These are phyloP conservation scores for Agelaius tricolor DNA, from an alignment of 2,113 vertebrate genomes.

Conservation along the genomic window DNA sequence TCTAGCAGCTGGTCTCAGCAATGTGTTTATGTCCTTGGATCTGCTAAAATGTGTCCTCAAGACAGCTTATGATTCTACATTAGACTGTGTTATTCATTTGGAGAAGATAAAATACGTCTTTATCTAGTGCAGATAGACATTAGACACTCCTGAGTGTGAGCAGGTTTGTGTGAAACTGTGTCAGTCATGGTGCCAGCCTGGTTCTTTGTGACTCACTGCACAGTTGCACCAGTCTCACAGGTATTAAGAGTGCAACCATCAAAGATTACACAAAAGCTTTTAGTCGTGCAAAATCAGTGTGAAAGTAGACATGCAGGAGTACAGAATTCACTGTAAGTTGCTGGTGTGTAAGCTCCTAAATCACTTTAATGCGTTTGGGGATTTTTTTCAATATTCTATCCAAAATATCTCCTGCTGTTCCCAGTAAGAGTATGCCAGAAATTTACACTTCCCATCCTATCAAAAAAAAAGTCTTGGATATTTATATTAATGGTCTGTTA, in stretches of 20 bases:
- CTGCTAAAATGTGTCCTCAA: not conserved
- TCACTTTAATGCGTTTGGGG: not conserved
- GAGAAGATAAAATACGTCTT: not conserved
- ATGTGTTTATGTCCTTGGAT: not conserved
- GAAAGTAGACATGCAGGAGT: not conserved
- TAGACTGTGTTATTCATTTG: not conserved
- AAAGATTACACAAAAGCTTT: not conserved
- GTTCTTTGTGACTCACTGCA: not conserved
- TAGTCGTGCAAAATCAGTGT: not conserved
- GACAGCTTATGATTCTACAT: not conserved
- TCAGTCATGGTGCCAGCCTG: not conserved
- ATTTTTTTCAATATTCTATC: not conserved
- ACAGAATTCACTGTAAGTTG: not conserved
- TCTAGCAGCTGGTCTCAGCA: not conserved
- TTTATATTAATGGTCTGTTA: not conserved
- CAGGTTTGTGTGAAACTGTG: not conserved
- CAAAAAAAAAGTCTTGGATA: not conserved
- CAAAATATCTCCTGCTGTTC: not conserved
- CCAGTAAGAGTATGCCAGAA: not conserved
- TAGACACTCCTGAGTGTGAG: not conserved
- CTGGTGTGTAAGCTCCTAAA: not conserved
- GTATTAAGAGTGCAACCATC: not conserved
- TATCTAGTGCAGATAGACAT: not conserved
- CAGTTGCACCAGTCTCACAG: not conserved
- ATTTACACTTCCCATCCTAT: not conserved